These are phyloP conservation scores for Cerastis rubricosa DNA, from an alignment of 2,888 invertebrate genomes.

Conservation along the genomic window DNA sequence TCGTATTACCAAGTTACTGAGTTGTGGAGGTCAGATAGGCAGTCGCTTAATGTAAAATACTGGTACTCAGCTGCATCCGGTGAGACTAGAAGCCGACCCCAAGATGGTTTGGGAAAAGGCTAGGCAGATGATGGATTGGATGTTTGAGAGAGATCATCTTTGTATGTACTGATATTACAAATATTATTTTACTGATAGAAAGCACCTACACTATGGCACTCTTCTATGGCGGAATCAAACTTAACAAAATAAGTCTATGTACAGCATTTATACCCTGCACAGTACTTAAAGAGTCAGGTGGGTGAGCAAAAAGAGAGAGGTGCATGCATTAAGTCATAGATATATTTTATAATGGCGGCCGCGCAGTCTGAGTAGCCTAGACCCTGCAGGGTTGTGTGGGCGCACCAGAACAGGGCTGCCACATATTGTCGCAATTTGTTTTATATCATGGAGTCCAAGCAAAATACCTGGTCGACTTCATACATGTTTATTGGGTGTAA, in stretches of 20 bases:
- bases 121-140: no score
- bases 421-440: neutral
- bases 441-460: neutral
- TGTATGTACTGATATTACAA: neutral
- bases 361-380: slow-evolving; percentile 57
- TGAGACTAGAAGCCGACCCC: no score
- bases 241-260: neutral
- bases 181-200: neutral
- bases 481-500: neutral
- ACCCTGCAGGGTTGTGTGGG: slow-evolving; percentile 53
- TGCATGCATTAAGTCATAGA: slow-evolving; percentile 49
- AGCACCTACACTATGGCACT: neutral
- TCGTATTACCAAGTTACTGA: no score
- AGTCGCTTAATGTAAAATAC: no score
- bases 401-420: slow-evolving; percentile 37
- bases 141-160: neutral
- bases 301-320: slow-evolving; percentile 47
- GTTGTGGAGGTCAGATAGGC: no score
- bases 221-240: neutral
- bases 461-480: neutral
- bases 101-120: no score
- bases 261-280: neutral
- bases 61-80: no score
- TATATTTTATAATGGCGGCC: slow-evolving; percentile 57
- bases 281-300: neutral